Evolutionary conservation across 1,140 invertebrate genomes (phyloP).

Genomic region (Lutraria rhynchaena): DNA sequence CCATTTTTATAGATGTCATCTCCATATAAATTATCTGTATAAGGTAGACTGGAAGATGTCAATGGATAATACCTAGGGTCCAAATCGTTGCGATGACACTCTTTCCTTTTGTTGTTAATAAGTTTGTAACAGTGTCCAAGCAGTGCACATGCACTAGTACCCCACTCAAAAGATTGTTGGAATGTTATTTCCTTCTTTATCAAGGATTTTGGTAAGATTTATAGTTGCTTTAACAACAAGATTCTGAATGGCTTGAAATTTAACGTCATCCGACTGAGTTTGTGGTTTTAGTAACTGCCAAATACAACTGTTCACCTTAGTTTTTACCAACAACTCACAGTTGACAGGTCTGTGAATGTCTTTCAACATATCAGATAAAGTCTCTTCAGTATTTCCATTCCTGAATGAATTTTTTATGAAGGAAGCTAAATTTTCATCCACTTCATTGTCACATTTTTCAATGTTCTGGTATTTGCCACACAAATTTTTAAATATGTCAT

Average conservation of each 20-base stretch:
- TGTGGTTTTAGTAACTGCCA: conserved; percentile 14
- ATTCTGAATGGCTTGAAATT: not conserved
- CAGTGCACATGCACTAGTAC: not conserved
- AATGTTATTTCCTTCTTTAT: not conserved
- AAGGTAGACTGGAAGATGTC: not conserved
- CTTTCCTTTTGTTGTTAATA: conserved; percentile 9
- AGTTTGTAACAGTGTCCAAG: conserved; percentile 14
- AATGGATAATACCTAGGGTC: not conserved
- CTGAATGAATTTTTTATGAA: conserved; percentile 18
- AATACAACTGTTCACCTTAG: conserved; percentile 13
- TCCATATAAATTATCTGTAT: conserved; percentile 9
- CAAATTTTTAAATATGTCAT: conserved; percentile 2
- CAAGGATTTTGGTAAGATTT: not conserved
- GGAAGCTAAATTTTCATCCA: not conserved
- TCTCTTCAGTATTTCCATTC: conserved; percentile 9
- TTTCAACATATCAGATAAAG: conserved; percentile 8
- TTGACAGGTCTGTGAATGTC: conserved; percentile 13
- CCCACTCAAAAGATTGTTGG: not conserved
- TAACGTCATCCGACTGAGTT: conserved; percentile 22
- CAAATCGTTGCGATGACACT: not conserved
- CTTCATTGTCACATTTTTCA: conserved; percentile 9
- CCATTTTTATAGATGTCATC: not conserved
- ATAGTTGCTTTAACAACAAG: not conserved
- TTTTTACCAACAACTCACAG: conserved; percentile 22
- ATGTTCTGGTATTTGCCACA: not conserved